phyloP scores from a whole-genome alignment of 2,888 invertebrate species.

The Mythimna vitellina region DNA sequence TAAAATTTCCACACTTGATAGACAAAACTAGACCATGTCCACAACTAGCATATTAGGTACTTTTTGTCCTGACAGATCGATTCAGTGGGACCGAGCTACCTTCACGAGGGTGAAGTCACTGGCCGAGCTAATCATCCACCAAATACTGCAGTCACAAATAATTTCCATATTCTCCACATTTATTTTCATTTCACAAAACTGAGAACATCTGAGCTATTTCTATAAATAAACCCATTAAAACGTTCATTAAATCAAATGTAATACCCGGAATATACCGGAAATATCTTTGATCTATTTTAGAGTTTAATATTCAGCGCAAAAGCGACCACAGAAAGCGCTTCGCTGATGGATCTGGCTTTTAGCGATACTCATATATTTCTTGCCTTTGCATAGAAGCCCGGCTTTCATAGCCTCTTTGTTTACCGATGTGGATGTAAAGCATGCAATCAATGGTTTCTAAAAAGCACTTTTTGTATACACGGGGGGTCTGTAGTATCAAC shows the following conservation, averaged over 20 bases:
- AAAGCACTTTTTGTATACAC: conserved; percentile 51
- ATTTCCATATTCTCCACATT: too few relatives aligned
- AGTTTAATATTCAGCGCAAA: conserved; percentile 71
- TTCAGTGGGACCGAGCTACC: too few relatives aligned
- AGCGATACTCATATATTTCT: conserved; percentile 72
- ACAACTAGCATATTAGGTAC: too few relatives aligned
- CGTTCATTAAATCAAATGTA: conserved; percentile 16
- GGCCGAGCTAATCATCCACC: too few relatives aligned
- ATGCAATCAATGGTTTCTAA: conserved; percentile 71
- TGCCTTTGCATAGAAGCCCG: conserved; percentile 56
- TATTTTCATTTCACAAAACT: background rate
- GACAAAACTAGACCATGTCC: too few relatives aligned
- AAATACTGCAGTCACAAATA: too few relatives aligned
- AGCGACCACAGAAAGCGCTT: conserved; percentile 69
- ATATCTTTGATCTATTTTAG: conserved; percentile 59
- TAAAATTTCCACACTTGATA: too few relatives aligned
- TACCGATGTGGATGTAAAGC: conserved; percentile 67
- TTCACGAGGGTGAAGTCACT: too few relatives aligned
- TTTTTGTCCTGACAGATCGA: too few relatives aligned
- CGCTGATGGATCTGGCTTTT: conserved; percentile 77
- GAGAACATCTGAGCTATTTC: background rate
- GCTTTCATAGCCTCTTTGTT: conserved; percentile 75
- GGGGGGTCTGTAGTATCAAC: too few relatives aligned
- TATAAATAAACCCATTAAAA: background rate
- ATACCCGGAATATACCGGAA: conserved; percentile 7